phyloP scores from a whole-genome alignment of 2,888 invertebrate species.

The Ochlodes sylvanus region DNA sequence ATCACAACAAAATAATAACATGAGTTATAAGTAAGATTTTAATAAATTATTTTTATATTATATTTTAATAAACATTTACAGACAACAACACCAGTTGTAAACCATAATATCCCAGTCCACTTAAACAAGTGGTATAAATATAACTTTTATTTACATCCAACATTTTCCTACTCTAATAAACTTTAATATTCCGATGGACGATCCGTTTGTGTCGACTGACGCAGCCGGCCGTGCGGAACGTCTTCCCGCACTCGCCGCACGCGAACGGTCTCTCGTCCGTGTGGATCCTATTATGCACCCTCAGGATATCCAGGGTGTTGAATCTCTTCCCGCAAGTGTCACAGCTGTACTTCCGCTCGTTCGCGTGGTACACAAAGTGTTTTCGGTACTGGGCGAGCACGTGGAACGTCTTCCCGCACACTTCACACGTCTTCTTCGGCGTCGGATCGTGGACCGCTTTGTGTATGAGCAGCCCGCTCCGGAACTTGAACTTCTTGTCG shows the following conservation, averaged over 20 bases:
- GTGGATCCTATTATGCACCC: slow-evolving; percentile 79
- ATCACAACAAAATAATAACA: not conserved
- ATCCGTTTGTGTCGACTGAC: slow-evolving; percentile 76
- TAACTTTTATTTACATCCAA: not conserved
- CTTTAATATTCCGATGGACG: slow-evolving; percentile 60
- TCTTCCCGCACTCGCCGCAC: slow-evolving; percentile 78
- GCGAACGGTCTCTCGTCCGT: slow-evolving; percentile 76
- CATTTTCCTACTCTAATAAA: slow-evolving; percentile 22
- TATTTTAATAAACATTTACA: slow-evolving; percentile 3
- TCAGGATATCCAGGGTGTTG: slow-evolving; percentile 79
- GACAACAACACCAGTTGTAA: not conserved
- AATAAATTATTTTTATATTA: not conserved
- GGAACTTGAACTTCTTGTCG: slow-evolving; percentile 79
- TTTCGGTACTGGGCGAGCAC: slow-evolving; percentile 77
- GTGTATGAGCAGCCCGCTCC: slow-evolving; percentile 76
- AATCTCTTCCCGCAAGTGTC: slow-evolving; percentile 83
- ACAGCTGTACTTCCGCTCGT: slow-evolving; percentile 80
- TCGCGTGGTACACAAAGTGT: slow-evolving; percentile 82
- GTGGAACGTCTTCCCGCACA: slow-evolving; percentile 81
- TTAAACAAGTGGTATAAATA: not conserved
- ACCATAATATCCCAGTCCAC: not conserved
- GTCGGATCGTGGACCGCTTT: slow-evolving; percentile 74
- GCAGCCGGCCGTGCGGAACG: slow-evolving; percentile 79
- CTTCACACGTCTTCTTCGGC: slow-evolving; percentile 80
- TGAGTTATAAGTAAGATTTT: not conserved